Conservation (phyloP, 1,140 invertebrate genomes). For the Drosophila virilis region DNA sequence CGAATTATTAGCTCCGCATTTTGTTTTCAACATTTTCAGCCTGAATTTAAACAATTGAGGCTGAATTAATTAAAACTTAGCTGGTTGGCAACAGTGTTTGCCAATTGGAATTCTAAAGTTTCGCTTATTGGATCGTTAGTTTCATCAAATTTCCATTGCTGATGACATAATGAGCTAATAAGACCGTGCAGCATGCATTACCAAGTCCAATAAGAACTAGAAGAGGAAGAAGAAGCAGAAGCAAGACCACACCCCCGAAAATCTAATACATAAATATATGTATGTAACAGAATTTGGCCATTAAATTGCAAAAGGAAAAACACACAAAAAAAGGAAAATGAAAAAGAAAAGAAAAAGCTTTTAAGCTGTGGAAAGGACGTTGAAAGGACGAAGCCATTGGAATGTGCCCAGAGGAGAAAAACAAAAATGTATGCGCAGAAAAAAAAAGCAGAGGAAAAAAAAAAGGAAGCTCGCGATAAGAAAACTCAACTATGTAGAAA, state of each 20-base stretch:
- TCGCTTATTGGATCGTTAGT: no score
- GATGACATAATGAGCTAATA: constrained; percentile 55
- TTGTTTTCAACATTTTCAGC: no score
- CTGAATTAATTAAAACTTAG: neutral
- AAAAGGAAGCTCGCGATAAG: constrained; percentile 30
- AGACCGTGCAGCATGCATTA: constrained; percentile 31
- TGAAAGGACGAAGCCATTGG: constrained; percentile 78
- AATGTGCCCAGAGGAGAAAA: constrained; percentile 32
- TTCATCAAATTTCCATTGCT: constrained; percentile 6
- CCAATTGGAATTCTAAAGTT: neutral
- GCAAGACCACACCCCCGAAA: neutral
- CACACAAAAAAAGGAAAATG: no score
- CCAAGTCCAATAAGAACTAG: neutral
- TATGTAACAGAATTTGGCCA: constrained; percentile 11
- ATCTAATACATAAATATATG: neutral
- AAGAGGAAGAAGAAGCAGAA: neutral
- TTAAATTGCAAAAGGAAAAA: constrained; percentile 24
- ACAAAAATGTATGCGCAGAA: neutral
- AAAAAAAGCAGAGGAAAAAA: neutral
- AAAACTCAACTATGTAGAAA: constrained; percentile 47
- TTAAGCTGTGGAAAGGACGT: constrained; percentile 72
- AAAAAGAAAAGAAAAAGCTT: constrained; percentile 40
- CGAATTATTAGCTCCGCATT: no score
- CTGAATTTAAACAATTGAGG: no score
- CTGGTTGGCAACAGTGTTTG: neutral